Evolutionary conservation across 2,888 invertebrate genomes (phyloP).

Genomic region (Ophraella communa): DNA sequence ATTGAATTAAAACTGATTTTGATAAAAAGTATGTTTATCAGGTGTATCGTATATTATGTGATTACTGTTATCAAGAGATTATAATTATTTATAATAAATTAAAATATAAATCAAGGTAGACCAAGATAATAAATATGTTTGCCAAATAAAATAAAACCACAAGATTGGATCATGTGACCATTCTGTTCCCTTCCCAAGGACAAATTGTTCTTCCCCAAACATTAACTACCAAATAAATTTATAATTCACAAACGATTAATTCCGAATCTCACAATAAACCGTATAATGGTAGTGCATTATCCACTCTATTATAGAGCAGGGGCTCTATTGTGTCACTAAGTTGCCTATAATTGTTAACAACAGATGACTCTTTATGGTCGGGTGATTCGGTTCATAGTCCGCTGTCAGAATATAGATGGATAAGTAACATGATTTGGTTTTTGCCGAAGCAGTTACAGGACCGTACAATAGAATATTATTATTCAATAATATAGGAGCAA

Average conservation of each 20-base stretch:
- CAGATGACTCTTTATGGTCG: slow-evolving; percentile 57
- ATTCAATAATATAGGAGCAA: too few species aligned
- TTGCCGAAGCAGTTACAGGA: not conserved
- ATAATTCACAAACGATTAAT: slow-evolving; percentile 60
- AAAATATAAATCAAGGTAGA: too few species aligned
- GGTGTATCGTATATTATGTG: too few species aligned
- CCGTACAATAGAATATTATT: not conserved
- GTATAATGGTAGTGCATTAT: slow-evolving; percentile 57
- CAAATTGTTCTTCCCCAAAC: slow-evolving; percentile 33
- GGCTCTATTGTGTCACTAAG: slow-evolving; percentile 59
- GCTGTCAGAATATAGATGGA: slow-evolving; percentile 25
- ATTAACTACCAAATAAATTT: slow-evolving; percentile 55
- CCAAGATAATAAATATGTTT: too few species aligned
- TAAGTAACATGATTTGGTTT: slow-evolving; percentile 1
- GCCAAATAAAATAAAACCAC: not conserved
- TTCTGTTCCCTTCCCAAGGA: slow-evolving; percentile 14
- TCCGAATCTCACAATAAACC: slow-evolving; percentile 52
- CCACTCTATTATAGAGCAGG: slow-evolving; percentile 56
- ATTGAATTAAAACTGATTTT: too few species aligned
- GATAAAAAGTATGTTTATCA: too few species aligned
- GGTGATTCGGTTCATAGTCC: slow-evolving; percentile 39
- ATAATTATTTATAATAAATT: too few species aligned
- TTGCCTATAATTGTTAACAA: slow-evolving; percentile 60
- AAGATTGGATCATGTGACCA: slow-evolving; percentile 4
- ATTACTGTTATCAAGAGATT: too few species aligned